Conservation (phyloP, 1,140 invertebrate species). For the Papilio dardanus region DNA sequence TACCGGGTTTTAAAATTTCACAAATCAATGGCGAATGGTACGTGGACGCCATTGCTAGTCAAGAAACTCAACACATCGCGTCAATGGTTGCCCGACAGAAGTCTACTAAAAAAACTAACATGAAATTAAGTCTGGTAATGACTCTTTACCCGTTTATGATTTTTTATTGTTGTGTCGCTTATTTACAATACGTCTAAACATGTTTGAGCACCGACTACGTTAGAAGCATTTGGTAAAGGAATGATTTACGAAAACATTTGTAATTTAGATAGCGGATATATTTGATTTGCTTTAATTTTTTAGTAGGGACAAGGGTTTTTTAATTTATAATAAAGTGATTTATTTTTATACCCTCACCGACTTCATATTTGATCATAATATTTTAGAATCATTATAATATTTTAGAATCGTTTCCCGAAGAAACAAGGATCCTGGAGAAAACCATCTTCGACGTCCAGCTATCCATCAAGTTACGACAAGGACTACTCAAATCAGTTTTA, state of each 20-base stretch:
- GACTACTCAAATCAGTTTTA: conserved; percentile 73
- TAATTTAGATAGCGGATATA: no score
- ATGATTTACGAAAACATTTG: no score
- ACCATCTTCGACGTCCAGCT: conserved; percentile 56
- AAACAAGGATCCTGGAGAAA: conserved; percentile 74
- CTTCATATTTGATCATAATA: no score
- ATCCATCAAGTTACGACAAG: conserved; percentile 62
- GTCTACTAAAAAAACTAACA: conserved; percentile 65
- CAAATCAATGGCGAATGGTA: conserved; percentile 76
- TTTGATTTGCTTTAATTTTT: not conserved
- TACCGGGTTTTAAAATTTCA: conserved; percentile 79
- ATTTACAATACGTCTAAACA: not conserved
- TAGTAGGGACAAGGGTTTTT: no score
- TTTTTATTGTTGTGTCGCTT: no score
- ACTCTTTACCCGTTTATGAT: no score
- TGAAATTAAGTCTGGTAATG: conserved; percentile 73
- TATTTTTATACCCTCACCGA: no score
- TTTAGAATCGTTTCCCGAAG: conserved; percentile 73
- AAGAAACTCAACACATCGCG: conserved; percentile 83
- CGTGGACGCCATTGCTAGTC: conserved; percentile 81
- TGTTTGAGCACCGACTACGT: no score
- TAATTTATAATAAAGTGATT: no score
- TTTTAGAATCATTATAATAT: conserved; percentile 36
- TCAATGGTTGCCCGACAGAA: conserved; percentile 84
- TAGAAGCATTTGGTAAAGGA: no score